Base-by-base conservation (phyloP, 1,140 invertebrate genomes). In the Aphidius ervi region DNA sequence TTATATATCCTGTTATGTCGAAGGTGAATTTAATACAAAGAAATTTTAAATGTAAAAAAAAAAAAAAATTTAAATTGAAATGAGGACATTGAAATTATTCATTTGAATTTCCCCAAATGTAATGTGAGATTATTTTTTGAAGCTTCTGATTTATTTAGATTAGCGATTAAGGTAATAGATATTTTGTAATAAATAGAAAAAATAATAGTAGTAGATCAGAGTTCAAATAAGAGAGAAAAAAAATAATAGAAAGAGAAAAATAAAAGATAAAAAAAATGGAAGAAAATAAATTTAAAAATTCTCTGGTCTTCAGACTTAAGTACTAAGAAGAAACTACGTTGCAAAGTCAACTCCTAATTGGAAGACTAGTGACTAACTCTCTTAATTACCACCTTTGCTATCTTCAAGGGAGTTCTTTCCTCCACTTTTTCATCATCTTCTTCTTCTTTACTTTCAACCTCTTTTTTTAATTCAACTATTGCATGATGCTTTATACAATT, bases 341-440 rank as follows among this genome's bases (percentile, higher is more conserved):
- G 47, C 54, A 57, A 50, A 59, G 59, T 74, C 71, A 71, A 67
- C 70, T 73, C 74, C 75, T 79, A 79, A 79, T 79, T 79, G 76
- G 75, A 70, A 78, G 74, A 77, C 76, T 73, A 70, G 74, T 76
- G 77, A 78, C 76, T 77, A 78, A 78, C 77, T 78, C 77, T 78
- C 76, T 79, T 78, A 79, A 78, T 79, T 79, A 78, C 75, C 74
- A 73, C 73, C 75, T 77, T 70, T 63, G 65, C 68, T 77, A 73
- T 74, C 74, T 75, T 39, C 41, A 47, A 46, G 59, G 42, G 46
- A 45, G 46, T 61, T 47, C 16, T 16, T 16, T 16, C 16, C 45
- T 59, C 57, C 45, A 37, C 42, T 41, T 9, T 37, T 9, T 57
- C 54, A 16, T 46, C 50, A 41, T 47, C 40, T 45, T 6, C 45